Conservation (phyloP, 64 coral and sea anemone species). For the Stichodactyla mertensii region DNA sequence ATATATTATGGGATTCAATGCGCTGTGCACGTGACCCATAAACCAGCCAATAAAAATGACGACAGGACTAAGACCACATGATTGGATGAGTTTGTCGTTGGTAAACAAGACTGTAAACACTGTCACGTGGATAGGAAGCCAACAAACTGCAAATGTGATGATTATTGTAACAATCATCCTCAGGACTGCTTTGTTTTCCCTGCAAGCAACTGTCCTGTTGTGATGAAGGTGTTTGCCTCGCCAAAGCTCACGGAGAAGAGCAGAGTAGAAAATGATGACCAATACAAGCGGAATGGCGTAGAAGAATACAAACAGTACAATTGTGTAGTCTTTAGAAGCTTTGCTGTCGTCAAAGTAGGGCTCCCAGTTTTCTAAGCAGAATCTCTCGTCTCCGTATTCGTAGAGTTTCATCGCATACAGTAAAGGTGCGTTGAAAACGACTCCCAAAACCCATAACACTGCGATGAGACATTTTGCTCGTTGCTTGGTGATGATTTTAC, state of each 20-base stretch:
- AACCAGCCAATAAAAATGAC: conserved; percentile 53
- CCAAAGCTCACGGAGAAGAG: conserved; percentile 38
- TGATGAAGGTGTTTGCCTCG: conserved; percentile 18
- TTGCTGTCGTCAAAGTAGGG: conserved; percentile 35
- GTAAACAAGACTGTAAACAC: conserved; percentile 4
- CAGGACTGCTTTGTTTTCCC: conserved; percentile 40
- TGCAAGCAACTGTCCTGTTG: conserved; percentile 15
- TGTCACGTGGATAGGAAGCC: conserved; percentile 46
- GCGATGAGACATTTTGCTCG: conserved; percentile 16
- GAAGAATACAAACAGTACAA: conserved; percentile 21
- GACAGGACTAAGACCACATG: not conserved
- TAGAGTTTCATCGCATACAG: conserved; percentile 34
- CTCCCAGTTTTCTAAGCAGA: conserved; percentile 39
- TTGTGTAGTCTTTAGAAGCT: conserved; percentile 48
- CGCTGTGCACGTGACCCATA: conserved; percentile 44
- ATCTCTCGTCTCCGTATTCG: not conserved
- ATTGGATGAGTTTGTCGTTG: not conserved
- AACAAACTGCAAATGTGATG: conserved; percentile 36
- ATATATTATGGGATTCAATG: conserved; percentile 47
- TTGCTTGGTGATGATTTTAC: conserved; percentile 15
- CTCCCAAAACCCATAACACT: conserved; percentile 18
- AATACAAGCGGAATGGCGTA: conserved; percentile 28
- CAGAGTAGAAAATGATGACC: conserved; percentile 34
- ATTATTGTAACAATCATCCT: conserved; percentile 43
- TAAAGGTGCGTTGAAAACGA: conserved; percentile 19